Evolutionary conservation across 1,140 invertebrate genomes (phyloP), one percentile per base, ranked within the genome.

Genomic region (Heterodera schachtii): DNA sequence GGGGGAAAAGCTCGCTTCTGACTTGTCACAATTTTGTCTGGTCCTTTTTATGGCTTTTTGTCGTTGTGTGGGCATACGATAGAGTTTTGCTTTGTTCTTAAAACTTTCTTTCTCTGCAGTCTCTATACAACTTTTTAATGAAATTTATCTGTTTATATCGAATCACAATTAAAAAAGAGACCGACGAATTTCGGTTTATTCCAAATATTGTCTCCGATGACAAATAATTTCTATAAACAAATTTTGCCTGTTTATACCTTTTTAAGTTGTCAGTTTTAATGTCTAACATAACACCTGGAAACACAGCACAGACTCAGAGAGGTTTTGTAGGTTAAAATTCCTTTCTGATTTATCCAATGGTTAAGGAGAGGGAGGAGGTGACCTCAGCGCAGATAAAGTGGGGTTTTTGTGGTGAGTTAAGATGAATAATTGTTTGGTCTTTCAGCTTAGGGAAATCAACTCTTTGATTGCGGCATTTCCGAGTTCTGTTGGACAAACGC

Each of bases 391-490:
- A n/a, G 70, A 78, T 41, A 64, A 64, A 64, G 57, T 64, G 19
- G 19, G 5, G 13, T 64, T 64, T 71, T 13, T 71, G 8, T 71
- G 69, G 31, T 71, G n/a, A 31, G 0, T 31, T 31, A 2, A 70
- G 41, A 2, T n/a, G 1, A 70, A 70, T 31, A 31, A 52, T 52
- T 8, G 49, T 11, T 8, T 52, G 6, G 6, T 41, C 43, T 31
- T 41, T 43, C 19, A 71, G 69, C 44, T 71, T 16, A 31, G 19
- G 6, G 57, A 69, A 43, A 78, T 78, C 46, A 31, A 4, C n/a
- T 41, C 64, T 4, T 21, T 78, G 31, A 21, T 82, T 13, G 7
- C 78, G 46, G 52, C 43, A 9, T 82, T 82, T 21, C 77, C 75
- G 19, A 19, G 79, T 82, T 43, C 21, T 3, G 31, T 31, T n/a